Base-by-base conservation (phyloP, 2,888 invertebrate species). In the Plagiodera versicolora region DNA sequence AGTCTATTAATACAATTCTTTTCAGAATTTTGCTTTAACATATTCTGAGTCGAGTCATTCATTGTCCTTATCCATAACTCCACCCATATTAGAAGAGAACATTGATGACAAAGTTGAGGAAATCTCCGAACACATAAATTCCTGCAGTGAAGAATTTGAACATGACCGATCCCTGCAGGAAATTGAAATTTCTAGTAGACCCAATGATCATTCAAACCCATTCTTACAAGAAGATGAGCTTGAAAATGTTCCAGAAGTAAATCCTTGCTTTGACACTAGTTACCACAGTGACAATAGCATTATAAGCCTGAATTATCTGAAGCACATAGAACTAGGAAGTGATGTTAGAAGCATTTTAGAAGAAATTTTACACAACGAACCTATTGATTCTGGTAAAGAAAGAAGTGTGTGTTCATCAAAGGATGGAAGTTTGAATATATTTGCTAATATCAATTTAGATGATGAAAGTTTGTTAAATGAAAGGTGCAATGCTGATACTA, bases 131-230 rank as follows among this genome's bases (percentile, higher is more conserved):
- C 74, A 74, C 57, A 56, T 74, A 58, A 70, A 69, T 10, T 65
- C 67, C 20, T 60, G 62, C 17, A 66, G 57, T 50, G 67, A 53
- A 8, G 79, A 78, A 63, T 59, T 78, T 11, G 80, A 81, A 71
- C 77, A 80, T 67, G 81, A 81, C 67, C 70, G 80, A 30, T 80
- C 80, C 1, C 71, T 77, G 56, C 77, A 78, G 60, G 81, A 81
- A 74, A 79, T 81, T 24, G 76, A 78, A 67, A 71, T 80, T 55
- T 70, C 71, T 10, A 74, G 76, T 61, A 66, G 74, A 47, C 72
- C 73, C 66, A 10, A 56, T 65, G 17, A 69, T 32, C 50, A 70
- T 24, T 39, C 39, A 39, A 69, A 67, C 60, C 56, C 67, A 14
- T 48, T 18, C 8, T 30, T 30, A 49, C 56, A 64, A 1, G 64